Percentiles rank a stretch among this genome's conserved stretches.
phyloP scores from a whole-genome alignment of 2,797 vertebrate species.

The Decapterus maruadsi region DNA sequence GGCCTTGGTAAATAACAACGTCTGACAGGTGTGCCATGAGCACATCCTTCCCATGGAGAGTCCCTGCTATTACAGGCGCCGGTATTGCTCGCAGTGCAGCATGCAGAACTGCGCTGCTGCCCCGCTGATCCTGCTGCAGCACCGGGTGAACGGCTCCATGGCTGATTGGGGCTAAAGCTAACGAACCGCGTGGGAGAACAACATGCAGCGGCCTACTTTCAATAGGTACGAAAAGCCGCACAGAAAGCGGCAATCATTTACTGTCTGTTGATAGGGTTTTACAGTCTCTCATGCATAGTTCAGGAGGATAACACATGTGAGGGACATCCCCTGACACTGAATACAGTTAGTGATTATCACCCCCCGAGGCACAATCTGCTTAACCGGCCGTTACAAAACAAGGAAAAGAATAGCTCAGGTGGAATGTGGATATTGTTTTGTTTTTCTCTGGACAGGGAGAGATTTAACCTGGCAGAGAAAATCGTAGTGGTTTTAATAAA shows the following conservation, averaged over 20 bases:
- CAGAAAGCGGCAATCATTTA: slow-evolving; percentile 41
- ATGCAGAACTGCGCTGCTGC: slow-evolving; percentile 40
- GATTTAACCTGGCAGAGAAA: slow-evolving; percentile 47
- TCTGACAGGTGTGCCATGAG: slow-evolving; percentile 78
- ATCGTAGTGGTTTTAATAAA: slow-evolving; percentile 38
- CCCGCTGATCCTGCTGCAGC: slow-evolving; percentile 40
- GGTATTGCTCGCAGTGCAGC: slow-evolving; percentile 44
- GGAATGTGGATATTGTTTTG: slow-evolving; percentile 53
- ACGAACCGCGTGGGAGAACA: slow-evolving; percentile 36
- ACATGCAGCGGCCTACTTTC: slow-evolving; percentile 5
- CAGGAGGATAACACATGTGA: slow-evolving; percentile 29
- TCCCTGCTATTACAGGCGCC: slow-evolving; percentile 66
- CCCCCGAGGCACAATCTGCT: slow-evolving; percentile 59
- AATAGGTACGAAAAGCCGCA: slow-evolving; percentile 31
- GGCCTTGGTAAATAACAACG: slow-evolving; percentile 73
- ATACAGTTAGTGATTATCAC: slow-evolving; percentile 48
- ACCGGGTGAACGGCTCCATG: slow-evolving; percentile 27
- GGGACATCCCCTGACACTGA: slow-evolving; percentile 38
- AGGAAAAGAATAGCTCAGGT: slow-evolving; percentile 48
- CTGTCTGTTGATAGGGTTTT: slow-evolving; percentile 5
- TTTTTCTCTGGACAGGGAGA: slow-evolving; percentile 33
- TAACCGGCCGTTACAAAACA: slow-evolving; percentile 58
- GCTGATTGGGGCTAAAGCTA: slow-evolving; percentile 45
- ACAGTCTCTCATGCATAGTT: slow-evolving; percentile 35
- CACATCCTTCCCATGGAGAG: slow-evolving; percentile 62